Evolutionary conservation across 2,797 vertebrate genomes (phyloP), one percentile per base, ranked within the genome.

Genomic region (Molossus molossus): DNA sequence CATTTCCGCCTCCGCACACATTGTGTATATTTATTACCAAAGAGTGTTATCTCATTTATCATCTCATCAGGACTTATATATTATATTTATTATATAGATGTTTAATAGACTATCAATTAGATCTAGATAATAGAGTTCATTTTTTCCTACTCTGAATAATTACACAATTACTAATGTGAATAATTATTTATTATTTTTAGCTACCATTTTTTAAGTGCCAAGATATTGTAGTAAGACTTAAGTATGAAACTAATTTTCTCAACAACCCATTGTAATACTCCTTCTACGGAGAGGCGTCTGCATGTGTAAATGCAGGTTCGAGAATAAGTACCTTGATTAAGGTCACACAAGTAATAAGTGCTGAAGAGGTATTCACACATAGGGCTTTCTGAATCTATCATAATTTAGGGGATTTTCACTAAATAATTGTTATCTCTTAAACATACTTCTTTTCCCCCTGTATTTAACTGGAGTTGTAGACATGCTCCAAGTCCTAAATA

Each of bases 41-140:
- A 94, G 40, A 82, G 9, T 55, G 33, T 91, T 92, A 85, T 89
- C 6, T 86, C 88, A 27, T 84, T 92, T 82, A 64, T 53, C 55
- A 90, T 73, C 29, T 60, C 48, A 80, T 55, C 25, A 92, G 85
- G 77, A 72, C 40, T 64, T 65, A 87, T 55, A 48, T 48, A 92
- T 70, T 90, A 27, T 58, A 77, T 33, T 93, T 86, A 82, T 45
- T 96, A 93, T 90, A 90, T 8, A 93, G 67, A 37, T 73, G 37
- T 40, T 33, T n/a, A 73, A 80, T 62, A 18, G 33, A 90, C 40
- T 91, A 65, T n/a, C 57, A 85, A 2, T 5, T 90, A 13, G 27
- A 86, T 3, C 37, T 73, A 94, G 15, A 48, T 57, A 92, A 69
- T 64, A 72, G 21, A 53, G 9, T 48, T 92, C 9, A 72, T 50